phyloP scores from a whole-genome alignment of 2,113 vertebrate species.

The Ptyas mucosa region DNA sequence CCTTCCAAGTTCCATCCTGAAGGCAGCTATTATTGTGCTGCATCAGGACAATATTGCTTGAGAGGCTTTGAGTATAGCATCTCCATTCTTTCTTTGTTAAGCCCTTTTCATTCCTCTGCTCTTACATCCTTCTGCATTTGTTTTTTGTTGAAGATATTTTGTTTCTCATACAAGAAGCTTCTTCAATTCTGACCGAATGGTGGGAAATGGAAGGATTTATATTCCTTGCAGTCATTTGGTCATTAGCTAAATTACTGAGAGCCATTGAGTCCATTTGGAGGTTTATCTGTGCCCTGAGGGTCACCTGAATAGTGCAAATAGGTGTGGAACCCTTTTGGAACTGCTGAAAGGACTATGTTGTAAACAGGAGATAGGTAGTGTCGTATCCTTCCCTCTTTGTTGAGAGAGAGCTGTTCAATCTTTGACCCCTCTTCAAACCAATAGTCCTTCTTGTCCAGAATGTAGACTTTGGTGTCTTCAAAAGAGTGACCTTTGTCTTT shows the following conservation, averaged over 20 bases:
- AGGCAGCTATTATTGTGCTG: not conserved
- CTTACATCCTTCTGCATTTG: not conserved
- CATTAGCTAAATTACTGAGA: not conserved
- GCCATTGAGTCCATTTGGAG: not conserved
- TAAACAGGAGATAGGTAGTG: not conserved
- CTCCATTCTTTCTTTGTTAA: not conserved
- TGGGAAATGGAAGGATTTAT: not conserved
- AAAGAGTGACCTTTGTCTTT: not conserved
- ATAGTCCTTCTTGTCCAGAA: not conserved
- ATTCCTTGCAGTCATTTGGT: not conserved
- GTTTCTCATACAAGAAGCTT: not conserved
- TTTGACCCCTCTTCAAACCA: not conserved
- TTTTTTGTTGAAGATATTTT: not conserved
- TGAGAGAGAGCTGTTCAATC: not conserved
- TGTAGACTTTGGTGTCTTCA: not conserved
- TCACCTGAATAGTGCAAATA: not conserved
- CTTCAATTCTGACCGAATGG: not conserved
- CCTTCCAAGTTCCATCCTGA: not conserved
- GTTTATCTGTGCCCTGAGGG: not conserved
- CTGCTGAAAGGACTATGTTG: not conserved
- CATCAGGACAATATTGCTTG: not conserved
- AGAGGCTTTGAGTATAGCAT: not conserved
- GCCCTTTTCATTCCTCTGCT: not conserved
- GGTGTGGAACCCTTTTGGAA: not conserved
- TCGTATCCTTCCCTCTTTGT: not conserved